Conservation (phyloP, 2,113 vertebrate species). For the Leptobrachium leishanense region DNA sequence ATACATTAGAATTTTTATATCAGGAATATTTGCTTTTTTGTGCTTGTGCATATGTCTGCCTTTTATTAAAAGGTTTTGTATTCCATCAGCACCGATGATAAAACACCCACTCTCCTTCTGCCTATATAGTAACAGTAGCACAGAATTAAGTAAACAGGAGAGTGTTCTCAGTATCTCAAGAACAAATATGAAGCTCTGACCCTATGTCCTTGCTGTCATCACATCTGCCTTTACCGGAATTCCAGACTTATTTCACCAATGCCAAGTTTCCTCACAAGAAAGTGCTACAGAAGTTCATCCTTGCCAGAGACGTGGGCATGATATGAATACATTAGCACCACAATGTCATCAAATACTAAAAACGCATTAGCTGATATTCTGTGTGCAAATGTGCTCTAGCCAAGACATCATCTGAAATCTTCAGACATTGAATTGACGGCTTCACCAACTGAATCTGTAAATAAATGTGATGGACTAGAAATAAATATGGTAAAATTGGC, state of each 20-base stretch:
- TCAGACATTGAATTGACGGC: too few species aligned
- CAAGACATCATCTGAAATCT: background rate
- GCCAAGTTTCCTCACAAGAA: background rate
- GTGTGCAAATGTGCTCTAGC: conserved; percentile 1
- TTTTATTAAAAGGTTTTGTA: background rate
- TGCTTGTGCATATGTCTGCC: background rate
- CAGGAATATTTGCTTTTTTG: conserved; percentile 14
- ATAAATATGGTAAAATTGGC: too few species aligned
- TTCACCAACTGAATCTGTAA: too few species aligned
- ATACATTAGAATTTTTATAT: background rate
- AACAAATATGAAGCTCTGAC: background rate
- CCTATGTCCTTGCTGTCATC: background rate
- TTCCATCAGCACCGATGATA: background rate
- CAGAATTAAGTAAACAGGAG: background rate
- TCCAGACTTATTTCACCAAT: background rate
- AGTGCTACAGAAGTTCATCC: background rate
- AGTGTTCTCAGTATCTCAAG: too few species aligned
- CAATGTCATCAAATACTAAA: conserved; percentile 34
- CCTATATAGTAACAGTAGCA: background rate
- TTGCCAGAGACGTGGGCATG: background rate
- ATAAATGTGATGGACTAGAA: too few species aligned
- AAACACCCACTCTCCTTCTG: conserved; percentile 23
- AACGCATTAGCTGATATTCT: conserved; percentile 1
- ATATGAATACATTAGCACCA: conserved; percentile 23
- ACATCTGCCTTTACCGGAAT: conserved; percentile 2